A percentile compares a stretch with the other conserved stretches of the same genome.
These are phyloP conservation scores for Lepisosteus osseus DNA, from an alignment of 2,113 vertebrate species.

Conservation along the genomic window DNA sequence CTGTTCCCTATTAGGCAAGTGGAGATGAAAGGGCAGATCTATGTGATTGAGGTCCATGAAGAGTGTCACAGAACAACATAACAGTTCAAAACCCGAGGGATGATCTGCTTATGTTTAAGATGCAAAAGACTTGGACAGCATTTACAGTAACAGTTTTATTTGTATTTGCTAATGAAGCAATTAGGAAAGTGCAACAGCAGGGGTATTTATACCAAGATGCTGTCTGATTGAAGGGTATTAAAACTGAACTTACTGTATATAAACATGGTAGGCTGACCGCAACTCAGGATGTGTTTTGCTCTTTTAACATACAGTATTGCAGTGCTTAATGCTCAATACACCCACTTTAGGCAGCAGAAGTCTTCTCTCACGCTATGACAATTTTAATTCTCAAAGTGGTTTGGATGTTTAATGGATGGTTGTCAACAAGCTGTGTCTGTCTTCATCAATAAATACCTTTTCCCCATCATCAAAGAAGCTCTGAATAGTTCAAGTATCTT, in stretches of 20 bases:
- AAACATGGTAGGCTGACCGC: neutral
- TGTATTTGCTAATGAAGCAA: slow-evolving; percentile 20
- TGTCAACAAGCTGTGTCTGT: no score
- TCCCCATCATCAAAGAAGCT: no score
- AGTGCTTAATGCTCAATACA: no score
- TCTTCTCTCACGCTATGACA: neutral
- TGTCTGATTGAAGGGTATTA: neutral
- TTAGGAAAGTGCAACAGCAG: slow-evolving; percentile 4
- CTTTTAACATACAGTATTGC: neutral
- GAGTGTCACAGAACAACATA: slow-evolving; percentile 24
- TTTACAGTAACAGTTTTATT: slow-evolving; percentile 3
- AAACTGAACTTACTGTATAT: neutral
- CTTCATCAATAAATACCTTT: no score
- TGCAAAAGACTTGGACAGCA: slow-evolving; percentile 6
- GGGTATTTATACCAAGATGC: neutral
- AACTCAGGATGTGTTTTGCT: neutral
- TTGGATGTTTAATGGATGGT: no score
- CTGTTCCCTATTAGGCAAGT: slow-evolving; percentile 64
- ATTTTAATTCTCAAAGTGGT: neutral
- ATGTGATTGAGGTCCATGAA: slow-evolving; percentile 47
- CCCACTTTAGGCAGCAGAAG: no score
- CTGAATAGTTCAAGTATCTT: no score
- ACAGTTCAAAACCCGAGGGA: slow-evolving; percentile 18
- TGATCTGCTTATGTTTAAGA: neutral
- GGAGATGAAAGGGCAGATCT: slow-evolving; percentile 68